Evolutionary conservation across 2,113 vertebrate genomes (phyloP).

Genomic region (Euleptes europaea): DNA sequence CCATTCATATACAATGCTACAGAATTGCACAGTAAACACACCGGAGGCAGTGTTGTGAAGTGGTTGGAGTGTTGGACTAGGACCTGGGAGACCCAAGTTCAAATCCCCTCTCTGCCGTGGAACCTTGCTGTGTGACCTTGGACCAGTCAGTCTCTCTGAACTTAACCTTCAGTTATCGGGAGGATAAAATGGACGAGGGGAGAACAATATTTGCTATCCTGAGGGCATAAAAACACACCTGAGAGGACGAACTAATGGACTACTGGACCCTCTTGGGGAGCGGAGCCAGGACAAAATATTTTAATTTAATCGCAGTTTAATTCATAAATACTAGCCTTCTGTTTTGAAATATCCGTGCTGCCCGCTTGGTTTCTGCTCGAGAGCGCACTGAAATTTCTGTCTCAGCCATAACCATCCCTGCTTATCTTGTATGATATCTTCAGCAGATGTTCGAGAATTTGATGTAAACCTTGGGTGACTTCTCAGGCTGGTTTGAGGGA

Average conservation of each 20-base stretch:
- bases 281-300: no score
- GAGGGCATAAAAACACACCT: background rate
- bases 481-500: slow-evolving; percentile 81
- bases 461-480: slow-evolving; percentile 75
- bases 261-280: no score
- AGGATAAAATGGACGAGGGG: background rate
- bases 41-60: no score
- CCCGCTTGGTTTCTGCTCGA: slow-evolving; percentile 64
- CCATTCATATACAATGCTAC: no score
- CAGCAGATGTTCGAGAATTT: slow-evolving; percentile 79
- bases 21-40: no score
- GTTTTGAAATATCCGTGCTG: slow-evolving; percentile 60
- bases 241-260: background rate
- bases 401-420: slow-evolving; percentile 64
- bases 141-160: background rate
- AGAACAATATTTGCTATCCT: background rate
- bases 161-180: background rate
- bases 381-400: slow-evolving; percentile 67
- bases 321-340: slow-evolving; percentile 11
- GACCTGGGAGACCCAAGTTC: no score
- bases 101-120: accelerated
- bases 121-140: background rate
- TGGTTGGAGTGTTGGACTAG: no score
- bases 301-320: no score
- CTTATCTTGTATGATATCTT: slow-evolving; percentile 73